These are phyloP conservation scores for Acronicta psi DNA, from an alignment of 2,888 invertebrate species.

Conservation along the genomic window DNA sequence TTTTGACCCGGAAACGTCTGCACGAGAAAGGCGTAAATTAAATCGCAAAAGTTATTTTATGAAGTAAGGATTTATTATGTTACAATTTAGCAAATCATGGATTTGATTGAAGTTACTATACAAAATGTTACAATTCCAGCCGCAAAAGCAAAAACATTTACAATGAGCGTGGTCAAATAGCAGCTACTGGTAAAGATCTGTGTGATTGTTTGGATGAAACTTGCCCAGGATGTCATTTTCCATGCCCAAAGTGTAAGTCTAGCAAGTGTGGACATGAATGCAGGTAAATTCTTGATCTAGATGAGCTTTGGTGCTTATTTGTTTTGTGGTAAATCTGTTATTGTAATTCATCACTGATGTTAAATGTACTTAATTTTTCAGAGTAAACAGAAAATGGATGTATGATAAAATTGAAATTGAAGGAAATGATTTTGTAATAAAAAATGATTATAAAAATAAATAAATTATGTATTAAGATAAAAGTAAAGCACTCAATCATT, in stretches of 20 bases:
- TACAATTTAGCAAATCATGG: too few relatives aligned
- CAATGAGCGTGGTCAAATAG: slow-evolving; percentile 92
- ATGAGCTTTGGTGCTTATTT: not conserved
- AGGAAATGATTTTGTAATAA: slow-evolving; percentile 92
- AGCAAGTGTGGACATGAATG: slow-evolving; percentile 95
- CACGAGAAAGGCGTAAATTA: slow-evolving; percentile 93
- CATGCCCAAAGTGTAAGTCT: slow-evolving; percentile 92
- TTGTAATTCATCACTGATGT: not conserved
- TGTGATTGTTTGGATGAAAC: slow-evolving; percentile 95
- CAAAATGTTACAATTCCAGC: slow-evolving; percentile 64
- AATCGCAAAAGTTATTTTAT: slow-evolving; percentile 90
- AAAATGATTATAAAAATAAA: slow-evolving; percentile 86
- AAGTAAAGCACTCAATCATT: slow-evolving; percentile 57
- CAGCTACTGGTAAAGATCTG: slow-evolving; percentile 91
- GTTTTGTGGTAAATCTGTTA: too few relatives aligned
- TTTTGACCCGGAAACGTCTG: slow-evolving; percentile 94
- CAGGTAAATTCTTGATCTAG: slow-evolving; percentile 80
- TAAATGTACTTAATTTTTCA: slow-evolving; percentile 75
- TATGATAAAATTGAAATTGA: slow-evolving; percentile 94
- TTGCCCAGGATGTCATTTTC: slow-evolving; percentile 96
- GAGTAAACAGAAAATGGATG: slow-evolving; percentile 93
- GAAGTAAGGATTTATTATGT: slow-evolving; percentile 64
- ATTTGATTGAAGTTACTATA: too few relatives aligned
- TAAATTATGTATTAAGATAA: slow-evolving; percentile 26
- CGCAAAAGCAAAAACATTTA: slow-evolving; percentile 90